phyloP scores from a whole-genome alignment of 2,113 vertebrate genomes.

The Stigmatopora nigra region DNA sequence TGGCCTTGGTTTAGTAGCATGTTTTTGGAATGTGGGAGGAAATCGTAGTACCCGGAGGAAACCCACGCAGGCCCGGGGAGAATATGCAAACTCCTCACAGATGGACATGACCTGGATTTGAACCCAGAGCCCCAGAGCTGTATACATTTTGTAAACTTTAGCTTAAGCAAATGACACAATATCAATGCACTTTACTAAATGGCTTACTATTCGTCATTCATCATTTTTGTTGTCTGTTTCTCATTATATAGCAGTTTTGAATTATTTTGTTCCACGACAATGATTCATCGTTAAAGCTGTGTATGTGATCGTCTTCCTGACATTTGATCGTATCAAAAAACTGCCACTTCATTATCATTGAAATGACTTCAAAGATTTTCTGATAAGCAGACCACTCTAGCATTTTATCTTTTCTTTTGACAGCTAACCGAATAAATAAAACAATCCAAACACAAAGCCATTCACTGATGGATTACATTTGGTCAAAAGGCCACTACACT shows the following conservation, averaged over 20 bases:
- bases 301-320: neutral
- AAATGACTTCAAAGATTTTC: neutral
- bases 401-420: slow-evolving; percentile 9
- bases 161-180: neutral
- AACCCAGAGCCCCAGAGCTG: too few relatives aligned
- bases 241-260: neutral
- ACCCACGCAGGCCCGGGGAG: too few relatives aligned
- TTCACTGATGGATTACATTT: neutral
- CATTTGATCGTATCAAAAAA: neutral
- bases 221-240: neutral
- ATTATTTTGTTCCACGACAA: neutral
- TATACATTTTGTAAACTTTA: too few relatives aligned
- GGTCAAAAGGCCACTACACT: neutral
- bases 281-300: neutral
- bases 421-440: slow-evolving; percentile 13
- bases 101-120: too few relatives aligned
- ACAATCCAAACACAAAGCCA: neutral
- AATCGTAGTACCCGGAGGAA: too few relatives aligned
- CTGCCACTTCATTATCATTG: neutral
- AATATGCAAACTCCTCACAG: too few relatives aligned
- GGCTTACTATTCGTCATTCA: neutral
- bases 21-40: too few relatives aligned
- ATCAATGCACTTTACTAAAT: neutral
- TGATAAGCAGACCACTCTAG: slow-evolving; percentile 3
- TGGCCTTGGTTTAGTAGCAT: too few relatives aligned